phyloP scores from a whole-genome alignment of 2,888 invertebrate species.

The Cremastinae sp. region DNA sequence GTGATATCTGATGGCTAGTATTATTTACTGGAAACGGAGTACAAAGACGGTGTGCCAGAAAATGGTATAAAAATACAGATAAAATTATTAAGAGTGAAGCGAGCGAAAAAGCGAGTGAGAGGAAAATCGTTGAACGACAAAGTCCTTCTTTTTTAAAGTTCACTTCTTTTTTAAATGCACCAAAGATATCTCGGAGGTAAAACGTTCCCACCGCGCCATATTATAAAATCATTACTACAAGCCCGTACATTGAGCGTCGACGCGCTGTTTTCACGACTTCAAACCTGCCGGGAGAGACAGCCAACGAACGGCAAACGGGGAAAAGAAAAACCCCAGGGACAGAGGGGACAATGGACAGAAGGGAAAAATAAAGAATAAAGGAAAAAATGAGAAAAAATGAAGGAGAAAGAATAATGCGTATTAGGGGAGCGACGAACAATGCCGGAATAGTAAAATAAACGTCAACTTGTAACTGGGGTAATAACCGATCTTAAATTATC shows the following conservation, averaged over 20 bases:
- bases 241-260: slow-evolving; percentile 42
- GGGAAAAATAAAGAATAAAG: background rate
- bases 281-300: slow-evolving; percentile 3
- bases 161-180: background rate
- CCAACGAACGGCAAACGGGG: slow-evolving; percentile 13
- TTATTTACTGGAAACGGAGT: no score
- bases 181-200: slow-evolving; percentile 12
- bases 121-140: background rate
- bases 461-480: background rate
- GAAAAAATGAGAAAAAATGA: background rate
- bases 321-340: slow-evolving; percentile 2
- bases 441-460: background rate
- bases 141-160: no score
- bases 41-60: background rate
- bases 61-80: no score
- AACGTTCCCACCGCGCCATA: slow-evolving; percentile 31
- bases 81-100: no score
- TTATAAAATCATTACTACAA: slow-evolving; percentile 57
- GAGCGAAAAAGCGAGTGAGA: slow-evolving; percentile 2
- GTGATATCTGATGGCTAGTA: no score
- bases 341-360: background rate
- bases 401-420: background rate
- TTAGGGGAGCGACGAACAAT: background rate
- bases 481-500: background rate
- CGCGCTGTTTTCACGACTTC: slow-evolving; percentile 15